These are phyloP conservation scores for Protonemura montana DNA, from an alignment of 2,888 invertebrate species.

Conservation along the genomic window DNA sequence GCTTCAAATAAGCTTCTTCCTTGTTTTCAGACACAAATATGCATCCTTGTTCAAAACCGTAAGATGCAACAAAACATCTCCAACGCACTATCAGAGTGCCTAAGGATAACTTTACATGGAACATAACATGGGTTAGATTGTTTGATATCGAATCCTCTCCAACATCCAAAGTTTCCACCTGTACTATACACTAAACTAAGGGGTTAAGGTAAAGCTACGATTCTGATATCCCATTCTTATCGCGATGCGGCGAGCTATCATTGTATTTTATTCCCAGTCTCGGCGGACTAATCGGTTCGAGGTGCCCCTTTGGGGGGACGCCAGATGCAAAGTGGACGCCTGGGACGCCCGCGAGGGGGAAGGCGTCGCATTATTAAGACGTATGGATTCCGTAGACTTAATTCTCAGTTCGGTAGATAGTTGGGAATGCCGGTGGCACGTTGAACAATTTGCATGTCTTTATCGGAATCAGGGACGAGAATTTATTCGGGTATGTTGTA, in stretches of 20 bases:
- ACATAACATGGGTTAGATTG: too few relatives aligned
- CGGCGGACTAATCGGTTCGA: slow-evolving; percentile 16
- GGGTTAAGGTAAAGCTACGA: neutral
- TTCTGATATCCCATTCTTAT: slow-evolving; percentile 1
- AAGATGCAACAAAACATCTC: too few relatives aligned
- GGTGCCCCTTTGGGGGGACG: slow-evolving; percentile 15
- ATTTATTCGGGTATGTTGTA: neutral
- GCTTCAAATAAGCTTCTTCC: too few relatives aligned
- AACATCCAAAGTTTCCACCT: neutral
- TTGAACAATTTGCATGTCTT: neutral
- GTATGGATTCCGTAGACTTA: slow-evolving; percentile 2
- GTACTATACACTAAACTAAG: neutral
- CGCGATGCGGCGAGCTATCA: neutral
- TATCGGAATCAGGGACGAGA: slow-evolving; percentile 7
- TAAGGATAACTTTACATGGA: neutral
- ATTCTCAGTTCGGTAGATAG: neutral
- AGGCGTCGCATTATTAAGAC: slow-evolving; percentile 19
- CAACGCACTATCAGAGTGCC: neutral
- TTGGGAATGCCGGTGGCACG: slow-evolving; percentile 12
- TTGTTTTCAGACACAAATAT: too few relatives aligned
- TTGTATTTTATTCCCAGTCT: neutral
- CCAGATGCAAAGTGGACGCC: slow-evolving; percentile 24
- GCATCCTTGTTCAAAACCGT: too few relatives aligned
- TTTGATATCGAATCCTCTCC: neutral
- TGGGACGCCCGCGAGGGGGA: neutral